Evolutionary conservation across 2,888 invertebrate genomes (phyloP).

Genomic region (Troides aeacus): DNA sequence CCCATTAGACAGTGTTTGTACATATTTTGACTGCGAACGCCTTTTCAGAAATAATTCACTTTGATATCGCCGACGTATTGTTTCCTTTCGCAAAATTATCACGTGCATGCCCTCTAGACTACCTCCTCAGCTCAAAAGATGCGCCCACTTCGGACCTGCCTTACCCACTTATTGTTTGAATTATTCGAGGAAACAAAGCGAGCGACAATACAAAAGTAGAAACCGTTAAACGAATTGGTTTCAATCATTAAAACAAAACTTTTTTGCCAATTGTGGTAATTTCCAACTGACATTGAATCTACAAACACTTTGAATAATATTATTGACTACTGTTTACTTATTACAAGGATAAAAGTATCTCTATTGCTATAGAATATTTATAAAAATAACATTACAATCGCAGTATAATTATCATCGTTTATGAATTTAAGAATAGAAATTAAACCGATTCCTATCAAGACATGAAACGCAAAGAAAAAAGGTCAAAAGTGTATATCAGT

Average conservation of each 20-base stretch:
- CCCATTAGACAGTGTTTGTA: constrained; percentile 71
- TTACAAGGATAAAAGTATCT: not conserved
- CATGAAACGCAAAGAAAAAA: constrained; percentile 23
- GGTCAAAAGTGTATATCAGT: constrained; percentile 46
- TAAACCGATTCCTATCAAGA: not conserved
- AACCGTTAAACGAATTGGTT: constrained; percentile 35
- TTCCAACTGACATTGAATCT: not conserved
- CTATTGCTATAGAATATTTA: not conserved
- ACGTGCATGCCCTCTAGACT: constrained; percentile 52
- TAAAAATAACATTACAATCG: not conserved
- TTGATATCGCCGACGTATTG: constrained; percentile 58
- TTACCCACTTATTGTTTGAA: constrained; percentile 28
- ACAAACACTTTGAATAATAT: not conserved
- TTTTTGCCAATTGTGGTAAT: not conserved
- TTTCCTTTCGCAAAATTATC: constrained; percentile 60
- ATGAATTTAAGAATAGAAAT: too few species aligned
- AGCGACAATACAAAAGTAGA: constrained; percentile 31
- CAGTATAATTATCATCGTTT: too few species aligned
- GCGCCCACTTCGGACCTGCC: constrained; percentile 21
- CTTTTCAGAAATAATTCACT: constrained; percentile 51
- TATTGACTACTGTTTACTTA: not conserved
- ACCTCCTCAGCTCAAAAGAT: constrained; percentile 19
- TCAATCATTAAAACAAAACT: constrained; percentile 2
- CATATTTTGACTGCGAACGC: constrained; percentile 73
- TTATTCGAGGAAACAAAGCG: constrained; percentile 25